A percentile compares a stretch with the other conserved stretches of the same genome.
Evolutionary conservation across 2,797 vertebrate species (phyloP).

Genomic region (Aratinga solstitialis): DNA sequence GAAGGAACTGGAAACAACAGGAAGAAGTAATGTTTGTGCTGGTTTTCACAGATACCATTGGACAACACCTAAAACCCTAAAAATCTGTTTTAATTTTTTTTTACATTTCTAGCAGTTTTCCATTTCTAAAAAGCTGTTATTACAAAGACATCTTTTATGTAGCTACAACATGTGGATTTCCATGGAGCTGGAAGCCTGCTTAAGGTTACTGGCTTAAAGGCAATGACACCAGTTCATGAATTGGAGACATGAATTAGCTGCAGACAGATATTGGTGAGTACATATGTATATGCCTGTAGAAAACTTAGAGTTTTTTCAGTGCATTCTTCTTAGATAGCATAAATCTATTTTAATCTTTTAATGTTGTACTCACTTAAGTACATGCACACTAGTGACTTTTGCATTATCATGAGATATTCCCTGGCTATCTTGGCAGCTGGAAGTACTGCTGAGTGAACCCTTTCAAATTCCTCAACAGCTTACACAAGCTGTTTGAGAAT

Average conservation of each 20-base stretch:
- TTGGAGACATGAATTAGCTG: not conserved
- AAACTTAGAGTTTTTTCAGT: not conserved
- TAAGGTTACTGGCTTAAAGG: not conserved
- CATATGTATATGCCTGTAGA: not conserved
- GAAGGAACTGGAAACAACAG: not conserved
- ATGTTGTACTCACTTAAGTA: not conserved
- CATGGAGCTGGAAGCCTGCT: not conserved
- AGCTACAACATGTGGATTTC: not conserved
- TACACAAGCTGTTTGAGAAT: not conserved
- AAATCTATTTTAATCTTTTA: constrained; percentile 32
- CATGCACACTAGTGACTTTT: not conserved
- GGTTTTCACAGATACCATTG: not conserved
- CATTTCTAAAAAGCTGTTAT: not conserved
- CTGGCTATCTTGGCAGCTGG: constrained; percentile 3
- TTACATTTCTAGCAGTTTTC: not conserved
- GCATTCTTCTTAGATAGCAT: not conserved
- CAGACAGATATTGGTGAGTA: not conserved
- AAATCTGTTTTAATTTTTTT: not conserved
- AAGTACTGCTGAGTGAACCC: not conserved
- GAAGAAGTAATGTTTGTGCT: not conserved
- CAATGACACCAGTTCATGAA: not conserved
- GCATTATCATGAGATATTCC: constrained; percentile 16
- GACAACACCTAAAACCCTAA: not conserved
- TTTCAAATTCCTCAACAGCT: constrained; percentile 49
- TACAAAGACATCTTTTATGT: not conserved